Percentiles rank a stretch among this genome's conserved stretches.
Evolutionary conservation across 2,113 vertebrate species (phyloP).

Genomic region (Plotosus lineatus): DNA sequence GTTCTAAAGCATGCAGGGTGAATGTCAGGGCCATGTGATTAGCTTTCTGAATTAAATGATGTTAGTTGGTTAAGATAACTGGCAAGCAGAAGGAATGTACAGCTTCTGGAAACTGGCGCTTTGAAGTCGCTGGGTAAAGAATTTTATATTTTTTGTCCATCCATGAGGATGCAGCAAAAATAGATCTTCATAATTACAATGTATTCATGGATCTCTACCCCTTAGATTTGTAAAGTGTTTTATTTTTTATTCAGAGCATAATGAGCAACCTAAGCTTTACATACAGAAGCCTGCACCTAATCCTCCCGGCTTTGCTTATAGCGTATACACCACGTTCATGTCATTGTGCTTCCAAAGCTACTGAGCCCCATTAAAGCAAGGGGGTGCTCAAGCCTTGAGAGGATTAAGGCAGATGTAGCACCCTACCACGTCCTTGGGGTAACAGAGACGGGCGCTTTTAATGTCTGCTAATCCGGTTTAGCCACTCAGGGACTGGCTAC

Average conservation of each 20-base stretch:
- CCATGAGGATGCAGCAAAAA: background rate
- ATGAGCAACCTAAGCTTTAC: background rate
- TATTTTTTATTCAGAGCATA: background rate
- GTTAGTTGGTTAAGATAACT: background rate
- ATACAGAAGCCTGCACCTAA: conserved; percentile 22
- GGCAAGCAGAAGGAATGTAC: background rate
- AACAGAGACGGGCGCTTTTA: conserved; percentile 69
- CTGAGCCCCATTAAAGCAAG: conserved; percentile 22
- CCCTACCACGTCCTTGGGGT: conserved; percentile 61
- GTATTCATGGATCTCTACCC: background rate
- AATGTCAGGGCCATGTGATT: too few relatives aligned
- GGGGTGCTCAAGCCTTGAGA: conserved; percentile 50
- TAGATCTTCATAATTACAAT: background rate
- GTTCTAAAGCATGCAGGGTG: too few relatives aligned
- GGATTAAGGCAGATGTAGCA: conserved; percentile 72
- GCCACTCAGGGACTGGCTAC: conserved; percentile 62
- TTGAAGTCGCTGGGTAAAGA: background rate
- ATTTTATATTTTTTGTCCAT: background rate
- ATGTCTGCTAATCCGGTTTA: conserved; percentile 77
- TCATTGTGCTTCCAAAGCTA: conserved; percentile 31
- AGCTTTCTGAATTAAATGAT: background rate
- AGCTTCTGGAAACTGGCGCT: too few relatives aligned
- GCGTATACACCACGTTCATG: conserved; percentile 2
- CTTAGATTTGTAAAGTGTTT: background rate
- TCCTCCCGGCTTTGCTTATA: conserved; percentile 24